These are phyloP conservation scores for Tiliacea citrago DNA, from an alignment of 2,888 invertebrate species.

Conservation along the genomic window DNA sequence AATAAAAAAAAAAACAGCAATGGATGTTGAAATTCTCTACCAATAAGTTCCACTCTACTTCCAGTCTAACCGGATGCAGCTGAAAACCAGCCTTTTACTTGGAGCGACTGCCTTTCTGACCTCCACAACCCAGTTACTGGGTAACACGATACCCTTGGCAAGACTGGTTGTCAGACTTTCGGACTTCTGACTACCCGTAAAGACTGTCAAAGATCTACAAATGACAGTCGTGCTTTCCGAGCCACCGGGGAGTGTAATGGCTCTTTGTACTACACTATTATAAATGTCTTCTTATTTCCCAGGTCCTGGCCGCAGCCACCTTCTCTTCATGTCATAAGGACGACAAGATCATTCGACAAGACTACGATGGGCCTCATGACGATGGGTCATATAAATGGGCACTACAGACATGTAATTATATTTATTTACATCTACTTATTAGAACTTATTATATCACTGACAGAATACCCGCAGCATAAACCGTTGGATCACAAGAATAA, in stretches of 20 bases:
- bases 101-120: too few species aligned
- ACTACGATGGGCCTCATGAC: conserved; percentile 59
- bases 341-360: conserved; percentile 58
- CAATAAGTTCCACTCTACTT: too few species aligned
- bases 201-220: not conserved
- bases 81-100: too few species aligned
- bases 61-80: too few species aligned
- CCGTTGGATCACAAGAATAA: too few species aligned
- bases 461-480: too few species aligned
- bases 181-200: not conserved
- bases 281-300: not conserved
- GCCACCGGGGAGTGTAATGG: not conserved
- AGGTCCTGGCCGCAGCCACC: conserved; percentile 34
- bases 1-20: too few species aligned
- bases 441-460: too few species aligned
- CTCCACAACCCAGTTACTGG: too few species aligned
- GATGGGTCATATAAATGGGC: conserved; percentile 84
- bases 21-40: too few species aligned
- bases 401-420: conserved; percentile 75
- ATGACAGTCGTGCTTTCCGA: not conserved
- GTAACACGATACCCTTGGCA: not conserved
- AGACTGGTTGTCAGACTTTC: not conserved
- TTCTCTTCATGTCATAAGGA: conserved; percentile 43
- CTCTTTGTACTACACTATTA: not conserved
- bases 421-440: not conserved